Conservation (phyloP, 1,140 invertebrate species). For the Leptinotarsa texana region DNA sequence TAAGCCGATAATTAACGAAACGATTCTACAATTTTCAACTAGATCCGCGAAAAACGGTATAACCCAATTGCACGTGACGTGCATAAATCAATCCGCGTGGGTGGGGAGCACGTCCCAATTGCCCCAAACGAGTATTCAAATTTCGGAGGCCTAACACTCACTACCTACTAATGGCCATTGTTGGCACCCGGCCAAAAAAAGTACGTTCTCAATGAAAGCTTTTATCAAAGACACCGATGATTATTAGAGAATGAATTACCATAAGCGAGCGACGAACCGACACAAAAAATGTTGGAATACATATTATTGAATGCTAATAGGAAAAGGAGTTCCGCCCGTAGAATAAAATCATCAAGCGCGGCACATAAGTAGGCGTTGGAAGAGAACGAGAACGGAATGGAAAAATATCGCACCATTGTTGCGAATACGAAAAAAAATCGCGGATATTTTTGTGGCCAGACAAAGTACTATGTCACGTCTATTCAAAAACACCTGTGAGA, state of each 20-base stretch:
- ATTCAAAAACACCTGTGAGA: slow-evolving; percentile 18
- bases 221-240: slow-evolving; percentile 8
- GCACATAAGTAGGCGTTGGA: slow-evolving; percentile 10
- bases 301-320: slow-evolving; percentile 22
- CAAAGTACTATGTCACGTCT: slow-evolving; percentile 15
- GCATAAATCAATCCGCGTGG: background rate
- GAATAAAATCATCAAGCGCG: slow-evolving; percentile 16
- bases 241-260: slow-evolving; percentile 20
- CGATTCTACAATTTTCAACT: background rate
- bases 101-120: slow-evolving; percentile 3
- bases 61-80: slow-evolving; percentile 10
- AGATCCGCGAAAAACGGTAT: background rate
- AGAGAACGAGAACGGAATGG: slow-evolving; percentile 4
- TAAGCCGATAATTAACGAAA: background rate
- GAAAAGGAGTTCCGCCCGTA: slow-evolving; percentile 14
- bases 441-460: slow-evolving; percentile 11
- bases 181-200: slow-evolving; percentile 1
- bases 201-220: background rate
- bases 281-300: slow-evolving; percentile 23
- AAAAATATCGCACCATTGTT: slow-evolving; percentile 22
- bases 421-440: slow-evolving; percentile 13
- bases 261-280: slow-evolving; percentile 22
- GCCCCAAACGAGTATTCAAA: slow-evolving; percentile 11
- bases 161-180: slow-evolving; percentile 5
- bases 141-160: slow-evolving; percentile 2